Evolutionary conservation across 2,113 vertebrate genomes (phyloP).

Genomic region (Bambusicola thoracicus): DNA sequence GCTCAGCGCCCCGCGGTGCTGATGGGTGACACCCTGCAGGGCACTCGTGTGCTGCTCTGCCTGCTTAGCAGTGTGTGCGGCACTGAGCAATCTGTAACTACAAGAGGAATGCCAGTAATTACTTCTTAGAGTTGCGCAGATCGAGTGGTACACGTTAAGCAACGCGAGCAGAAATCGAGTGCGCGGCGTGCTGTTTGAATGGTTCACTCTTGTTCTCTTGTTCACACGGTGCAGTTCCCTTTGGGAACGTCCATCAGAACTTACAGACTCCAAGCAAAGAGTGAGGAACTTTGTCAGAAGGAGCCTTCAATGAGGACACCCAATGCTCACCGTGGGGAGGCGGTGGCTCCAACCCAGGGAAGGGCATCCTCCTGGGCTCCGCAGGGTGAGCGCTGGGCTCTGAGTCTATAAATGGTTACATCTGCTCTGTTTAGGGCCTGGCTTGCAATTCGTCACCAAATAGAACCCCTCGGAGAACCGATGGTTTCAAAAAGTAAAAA

Average conservation of each 20-base stretch:
- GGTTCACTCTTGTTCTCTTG: not conserved
- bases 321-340: not conserved
- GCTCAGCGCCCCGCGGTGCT: too few relatives aligned
- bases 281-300: not conserved
- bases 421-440: not conserved
- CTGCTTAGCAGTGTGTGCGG: not conserved
- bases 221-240: not conserved
- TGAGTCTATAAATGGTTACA: not conserved
- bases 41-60: not conserved
- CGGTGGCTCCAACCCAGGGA: not conserved
- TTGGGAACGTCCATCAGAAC: not conserved
- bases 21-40: not conserved
- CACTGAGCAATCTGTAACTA: not conserved
- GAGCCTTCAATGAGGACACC: not conserved
- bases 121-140: not conserved
- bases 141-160: not conserved
- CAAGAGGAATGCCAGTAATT: not conserved
- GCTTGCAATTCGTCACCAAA: slow-evolving; percentile 40
- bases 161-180: not conserved
- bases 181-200: not conserved
- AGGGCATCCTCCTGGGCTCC: not conserved
- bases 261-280: not conserved
- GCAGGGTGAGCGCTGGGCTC: not conserved
- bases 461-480: slow-evolving; percentile 19
- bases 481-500: not conserved